These are phyloP conservation scores for Phylloscopus whistleri DNA, from an alignment of 2,113 vertebrate genomes.

Conservation along the genomic window DNA sequence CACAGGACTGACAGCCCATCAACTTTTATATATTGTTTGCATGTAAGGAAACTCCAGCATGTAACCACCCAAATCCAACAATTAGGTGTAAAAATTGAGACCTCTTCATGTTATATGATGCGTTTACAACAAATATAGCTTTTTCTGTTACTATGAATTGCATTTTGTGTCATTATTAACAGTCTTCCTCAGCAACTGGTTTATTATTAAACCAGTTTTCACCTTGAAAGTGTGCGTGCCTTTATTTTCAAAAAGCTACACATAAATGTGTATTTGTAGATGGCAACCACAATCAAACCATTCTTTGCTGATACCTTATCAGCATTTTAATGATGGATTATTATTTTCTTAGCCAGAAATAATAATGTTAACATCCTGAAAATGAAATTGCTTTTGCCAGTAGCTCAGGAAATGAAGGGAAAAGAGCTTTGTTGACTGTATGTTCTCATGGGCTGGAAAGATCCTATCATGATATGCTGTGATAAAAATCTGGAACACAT, in stretches of 20 bases:
- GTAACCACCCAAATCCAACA: neutral
- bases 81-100: neutral
- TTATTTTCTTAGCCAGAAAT: conserved; percentile 31
- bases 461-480: neutral
- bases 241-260: neutral
- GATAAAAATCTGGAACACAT: neutral
- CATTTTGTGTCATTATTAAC: neutral
- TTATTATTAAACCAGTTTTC: neutral
- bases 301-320: neutral
- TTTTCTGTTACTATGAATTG: neutral
- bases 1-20: neutral
- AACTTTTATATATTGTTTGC: neutral
- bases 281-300: neutral
- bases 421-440: conserved; percentile 15
- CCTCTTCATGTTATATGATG: neutral
- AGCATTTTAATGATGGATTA: conserved; percentile 1
- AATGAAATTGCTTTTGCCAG: conserved; percentile 31
- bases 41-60: neutral
- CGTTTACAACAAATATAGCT: neutral
- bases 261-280: neutral
- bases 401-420: conserved; percentile 40
- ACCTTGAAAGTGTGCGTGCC: neutral
- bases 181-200: neutral
- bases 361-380: conserved; percentile 34
- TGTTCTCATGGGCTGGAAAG: conserved; percentile 10